Evolutionary conservation across 2,888 invertebrate genomes (phyloP).

Genomic region (Prenolepis imparis): DNA sequence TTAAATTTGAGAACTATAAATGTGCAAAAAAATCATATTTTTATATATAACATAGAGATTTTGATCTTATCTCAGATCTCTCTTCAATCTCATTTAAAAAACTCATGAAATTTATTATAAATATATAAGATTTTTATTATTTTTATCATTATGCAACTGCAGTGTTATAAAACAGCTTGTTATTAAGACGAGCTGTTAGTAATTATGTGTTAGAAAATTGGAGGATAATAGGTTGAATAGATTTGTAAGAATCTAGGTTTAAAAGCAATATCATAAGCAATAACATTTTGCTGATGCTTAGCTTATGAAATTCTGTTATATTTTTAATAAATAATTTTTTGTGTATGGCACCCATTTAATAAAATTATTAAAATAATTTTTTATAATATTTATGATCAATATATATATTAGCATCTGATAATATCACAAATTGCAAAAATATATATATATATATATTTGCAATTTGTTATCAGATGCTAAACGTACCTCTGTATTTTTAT

Average conservation of each 20-base stretch:
- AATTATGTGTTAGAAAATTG: slow-evolving; percentile 23
- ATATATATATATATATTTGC: not conserved
- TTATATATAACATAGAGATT: not conserved
- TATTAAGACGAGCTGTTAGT: slow-evolving; percentile 25
- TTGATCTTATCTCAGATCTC: not conserved
- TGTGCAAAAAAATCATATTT: not conserved
- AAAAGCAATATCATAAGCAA: not conserved
- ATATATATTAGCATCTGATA: no score
- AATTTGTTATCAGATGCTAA: slow-evolving; percentile 8
- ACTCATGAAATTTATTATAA: slow-evolving; percentile 4
- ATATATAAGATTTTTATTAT: not conserved
- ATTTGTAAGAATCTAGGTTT: not conserved
- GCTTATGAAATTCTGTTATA: not conserved
- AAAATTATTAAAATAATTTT: slow-evolving; percentile 1
- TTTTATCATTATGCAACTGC: not conserved
- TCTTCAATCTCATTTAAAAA: not conserved
- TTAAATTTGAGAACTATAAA: not conserved
- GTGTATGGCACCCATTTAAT: not conserved
- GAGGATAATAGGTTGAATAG: not conserved
- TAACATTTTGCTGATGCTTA: not conserved
- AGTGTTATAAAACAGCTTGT: not conserved
- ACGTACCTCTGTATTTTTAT: slow-evolving; percentile 79
- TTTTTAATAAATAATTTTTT: not conserved
- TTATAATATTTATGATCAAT: not conserved
- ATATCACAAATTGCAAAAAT: no score